Evolutionary conservation across 2,797 vertebrate species (phyloP), one percentile per base, ranked within the genome.

Genomic region (Mus caroli): DNA sequence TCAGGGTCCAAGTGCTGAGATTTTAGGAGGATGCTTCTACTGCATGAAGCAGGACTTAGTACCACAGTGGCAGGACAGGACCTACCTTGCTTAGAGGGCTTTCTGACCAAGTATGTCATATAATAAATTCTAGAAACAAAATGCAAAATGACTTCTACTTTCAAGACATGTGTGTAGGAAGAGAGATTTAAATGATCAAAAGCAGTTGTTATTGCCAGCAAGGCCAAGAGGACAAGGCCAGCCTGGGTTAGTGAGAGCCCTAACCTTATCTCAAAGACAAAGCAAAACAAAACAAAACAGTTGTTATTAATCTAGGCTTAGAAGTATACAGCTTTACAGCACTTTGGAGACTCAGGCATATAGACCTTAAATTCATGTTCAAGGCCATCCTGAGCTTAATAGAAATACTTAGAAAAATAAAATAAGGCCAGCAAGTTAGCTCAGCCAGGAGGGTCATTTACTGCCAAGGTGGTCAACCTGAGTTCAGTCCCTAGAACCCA

Each of bases 91-190:
- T 31, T 22, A 19, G 31, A 31, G 12, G 75, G 2, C 75, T 7
- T 87, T 7, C 58, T n/a, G 20, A 89, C 56, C 56, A 78, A 87
- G 77, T 73, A 52, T 24, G 20, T 37, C 37, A 71, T 77, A 64
- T n/a, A 37, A 76, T 92, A 62, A 89, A 50, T 91, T 88, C n/a
- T 89, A 88, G 62, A 84, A 50, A 84, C 22, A 88, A 85, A 79
- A 75, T 17, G 60, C 86, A 64, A 12, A 37, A 24, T 17, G 67
- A 14, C 64, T n/a, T 52, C 62, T 75, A 56, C 82, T 78, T 64
- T 92, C 37, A 91, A 13, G 40, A 87, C 6, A 37, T 37, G 5
- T 64, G 7, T 88, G 3, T 13, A 54, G 69, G 19, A 64, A 43
- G 62, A 64, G 58, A 71, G 58, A 58, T 26, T 50, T 15, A 22